phyloP scores from a whole-genome alignment of 2,113 vertebrate species.

The Vulpes vulpes region DNA sequence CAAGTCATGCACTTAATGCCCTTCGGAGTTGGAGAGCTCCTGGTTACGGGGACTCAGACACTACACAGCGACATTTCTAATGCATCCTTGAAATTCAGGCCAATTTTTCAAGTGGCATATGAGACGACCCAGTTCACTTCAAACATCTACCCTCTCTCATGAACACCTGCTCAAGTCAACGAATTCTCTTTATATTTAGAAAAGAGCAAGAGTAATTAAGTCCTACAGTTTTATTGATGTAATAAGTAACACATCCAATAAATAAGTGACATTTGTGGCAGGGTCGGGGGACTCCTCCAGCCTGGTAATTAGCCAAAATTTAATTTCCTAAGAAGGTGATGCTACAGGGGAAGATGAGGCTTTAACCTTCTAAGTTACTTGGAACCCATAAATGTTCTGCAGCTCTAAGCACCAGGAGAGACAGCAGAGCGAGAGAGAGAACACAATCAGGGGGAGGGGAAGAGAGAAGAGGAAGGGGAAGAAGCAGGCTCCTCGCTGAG shows the following conservation, averaged over 20 bases:
- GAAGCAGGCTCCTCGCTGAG: too few relatives aligned
- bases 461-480: too few relatives aligned
- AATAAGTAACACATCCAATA: background rate
- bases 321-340: background rate
- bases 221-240: background rate
- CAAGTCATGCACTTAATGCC: background rate
- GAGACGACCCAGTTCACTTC: background rate
- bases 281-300: background rate
- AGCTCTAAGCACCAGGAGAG: background rate
- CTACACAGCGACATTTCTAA: background rate
- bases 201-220: background rate
- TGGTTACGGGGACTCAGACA: background rate
- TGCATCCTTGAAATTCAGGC: conserved; percentile 13
- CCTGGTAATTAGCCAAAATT: background rate
- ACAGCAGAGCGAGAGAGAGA: too few relatives aligned
- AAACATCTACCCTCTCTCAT: background rate
- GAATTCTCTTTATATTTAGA: background rate
- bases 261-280: background rate
- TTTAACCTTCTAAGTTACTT: background rate
- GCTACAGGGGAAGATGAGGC: background rate
- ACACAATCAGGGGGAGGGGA: too few relatives aligned
- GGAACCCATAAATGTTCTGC: background rate
- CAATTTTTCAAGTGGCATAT: background rate
- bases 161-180: background rate
- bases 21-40: background rate